Base-by-base conservation (phyloP, 2,113 vertebrate species). In the Dicrurus megarhynchus region DNA sequence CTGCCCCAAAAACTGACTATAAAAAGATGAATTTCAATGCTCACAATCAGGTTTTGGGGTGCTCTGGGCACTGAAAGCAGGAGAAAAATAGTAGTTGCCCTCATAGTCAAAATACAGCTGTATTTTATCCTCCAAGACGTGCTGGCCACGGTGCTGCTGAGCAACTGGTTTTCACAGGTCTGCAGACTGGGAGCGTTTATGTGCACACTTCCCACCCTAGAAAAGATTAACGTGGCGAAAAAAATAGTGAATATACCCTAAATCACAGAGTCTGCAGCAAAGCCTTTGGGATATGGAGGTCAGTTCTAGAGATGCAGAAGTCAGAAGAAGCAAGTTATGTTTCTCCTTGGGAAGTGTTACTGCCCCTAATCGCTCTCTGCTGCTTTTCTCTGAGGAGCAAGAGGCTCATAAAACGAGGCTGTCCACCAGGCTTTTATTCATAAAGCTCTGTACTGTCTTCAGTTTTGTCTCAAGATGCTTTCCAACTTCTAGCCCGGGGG, bases 111-210 rank as follows among this genome's bases (percentile, higher is more conserved):
- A 65, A 35, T 7, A 11, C 5, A 30, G 16, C 19, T 59, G 37
- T 26, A 7, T 87, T 78, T 52, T 27, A 37, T 37, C n/a, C 32
- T 80, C 27, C 18, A 42, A n/a, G 16, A 19, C 0, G 0, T 24
- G 53, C n/a, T 80, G 52, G 74, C n/a, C 28, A 19, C 0, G 0
- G 39, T n/a, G 59, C 32, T 80, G 46, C 67, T 61, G 46, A 74
- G 32, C 24, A 49, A 5, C n/a, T 50, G 47, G 1, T 76, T 82
- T 59, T 79, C 59, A 37, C 20, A 30, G 32, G 9, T 39, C 64
- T 91, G 71, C 37, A 68, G 27, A 2, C 20, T 44, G 59, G 16
- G 46, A 64, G 18, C 21, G 27, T 35, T 75, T 13, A 18, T 14
- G 27, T 26, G n/a, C 49, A 28, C 1, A 0, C 20, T 70, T 71